These are phyloP conservation scores for Caenorhabditis becei DNA, from an alignment of 2,888 invertebrate species.

Conservation along the genomic window DNA sequence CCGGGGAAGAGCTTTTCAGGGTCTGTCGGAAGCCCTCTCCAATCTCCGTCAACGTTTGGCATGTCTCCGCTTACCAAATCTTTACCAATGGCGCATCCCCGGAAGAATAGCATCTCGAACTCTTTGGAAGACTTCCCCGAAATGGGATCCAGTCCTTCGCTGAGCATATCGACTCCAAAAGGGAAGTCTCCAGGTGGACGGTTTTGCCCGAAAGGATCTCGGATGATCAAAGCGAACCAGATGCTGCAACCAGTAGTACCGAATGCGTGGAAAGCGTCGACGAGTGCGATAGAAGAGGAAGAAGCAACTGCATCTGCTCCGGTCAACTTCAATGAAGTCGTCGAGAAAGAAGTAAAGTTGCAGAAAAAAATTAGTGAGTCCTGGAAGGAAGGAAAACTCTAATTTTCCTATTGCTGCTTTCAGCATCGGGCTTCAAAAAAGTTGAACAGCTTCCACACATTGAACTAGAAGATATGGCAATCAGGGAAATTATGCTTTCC, in stretches of 20 bases:
- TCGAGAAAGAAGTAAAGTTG: slow-evolving; percentile 34
- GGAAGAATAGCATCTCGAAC: slow-evolving; percentile 19
- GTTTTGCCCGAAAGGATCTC: slow-evolving; percentile 43
- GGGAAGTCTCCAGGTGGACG: slow-evolving; percentile 18
- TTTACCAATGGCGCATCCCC: slow-evolving; percentile 6
- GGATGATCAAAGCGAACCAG: slow-evolving; percentile 38
- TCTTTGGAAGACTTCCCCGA: slow-evolving; percentile 48
- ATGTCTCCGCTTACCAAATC: slow-evolving; percentile 16
- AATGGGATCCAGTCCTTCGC: slow-evolving; percentile 12
- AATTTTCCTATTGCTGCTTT: not conserved
- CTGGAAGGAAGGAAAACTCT: not conserved
- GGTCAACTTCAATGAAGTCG: slow-evolving; percentile 30
- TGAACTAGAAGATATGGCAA: slow-evolving; percentile 43
- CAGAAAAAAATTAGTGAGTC: slow-evolving; percentile 36
- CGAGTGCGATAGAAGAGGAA: not conserved
- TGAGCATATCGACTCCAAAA: slow-evolving; percentile 6
- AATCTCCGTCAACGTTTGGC: slow-evolving; percentile 7
- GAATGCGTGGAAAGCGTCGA: slow-evolving; percentile 47
- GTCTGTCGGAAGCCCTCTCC: slow-evolving; percentile 14
- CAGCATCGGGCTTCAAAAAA: slow-evolving; percentile 42
- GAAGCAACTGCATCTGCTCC: not conserved
- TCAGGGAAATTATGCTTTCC: slow-evolving; percentile 6
- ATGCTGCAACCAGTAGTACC: slow-evolving; percentile 13
- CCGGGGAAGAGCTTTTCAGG: slow-evolving; percentile 12
- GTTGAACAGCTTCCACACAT: slow-evolving; percentile 26